phyloP scores from a whole-genome alignment of 2,888 invertebrate genomes.

The Zonitis immaculata region DNA sequence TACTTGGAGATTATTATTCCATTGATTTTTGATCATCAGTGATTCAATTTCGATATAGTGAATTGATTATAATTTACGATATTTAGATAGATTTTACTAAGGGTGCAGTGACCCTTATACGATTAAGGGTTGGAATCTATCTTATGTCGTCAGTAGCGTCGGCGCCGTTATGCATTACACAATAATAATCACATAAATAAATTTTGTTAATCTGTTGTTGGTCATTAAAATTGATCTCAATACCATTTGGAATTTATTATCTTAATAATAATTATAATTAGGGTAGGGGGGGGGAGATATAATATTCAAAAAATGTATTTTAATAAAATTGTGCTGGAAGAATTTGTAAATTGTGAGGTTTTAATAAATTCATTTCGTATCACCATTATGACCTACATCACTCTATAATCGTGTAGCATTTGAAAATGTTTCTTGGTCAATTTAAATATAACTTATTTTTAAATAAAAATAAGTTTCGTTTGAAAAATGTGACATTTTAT shows the following conservation, averaged over 20 bases:
- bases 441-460: constrained; percentile 24
- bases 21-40: too few species aligned
- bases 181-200: too few species aligned
- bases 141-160: constrained; percentile 21
- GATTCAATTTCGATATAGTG: too few species aligned
- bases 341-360: too few species aligned
- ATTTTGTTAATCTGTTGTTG: too few species aligned
- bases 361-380: neutral
- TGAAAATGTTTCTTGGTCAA: constrained; percentile 26
- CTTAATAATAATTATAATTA: too few species aligned
- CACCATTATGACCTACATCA: constrained; percentile 40
- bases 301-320: too few species aligned
- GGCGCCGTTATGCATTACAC: constrained; percentile 25
- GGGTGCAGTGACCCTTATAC: constrained; percentile 5
- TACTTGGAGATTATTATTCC: too few species aligned
- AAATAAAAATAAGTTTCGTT: constrained; percentile 4
- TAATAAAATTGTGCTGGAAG: constrained; percentile 1
- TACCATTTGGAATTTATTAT: constrained; percentile 14
- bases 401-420: constrained; percentile 22
- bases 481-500: constrained; percentile 16
- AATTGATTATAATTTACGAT: too few species aligned
- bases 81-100: neutral
- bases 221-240: too few species aligned
- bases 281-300: too few species aligned
- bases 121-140: constrained; percentile 16